phyloP scores from a whole-genome alignment of 2,113 vertebrate species.

The Corvus hawaiiensis region DNA sequence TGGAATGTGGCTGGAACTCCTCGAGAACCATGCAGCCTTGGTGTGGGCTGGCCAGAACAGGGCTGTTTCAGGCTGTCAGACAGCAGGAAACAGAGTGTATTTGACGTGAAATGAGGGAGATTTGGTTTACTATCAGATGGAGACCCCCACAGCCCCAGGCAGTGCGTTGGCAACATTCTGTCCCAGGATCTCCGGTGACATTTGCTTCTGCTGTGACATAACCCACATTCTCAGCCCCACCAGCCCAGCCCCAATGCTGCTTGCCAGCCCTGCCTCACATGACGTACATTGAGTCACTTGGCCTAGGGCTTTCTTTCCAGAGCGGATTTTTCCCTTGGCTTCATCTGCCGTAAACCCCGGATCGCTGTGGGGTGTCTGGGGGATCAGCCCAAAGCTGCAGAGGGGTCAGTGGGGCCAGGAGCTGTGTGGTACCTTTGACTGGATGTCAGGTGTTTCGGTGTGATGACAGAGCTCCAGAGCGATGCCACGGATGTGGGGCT shows the following conservation, averaged over 20 bases:
- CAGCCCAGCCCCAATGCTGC: neutral
- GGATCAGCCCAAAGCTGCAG: neutral
- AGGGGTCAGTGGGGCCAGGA: neutral
- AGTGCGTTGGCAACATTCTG: neutral
- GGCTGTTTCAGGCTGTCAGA: neutral
- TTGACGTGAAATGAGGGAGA: neutral
- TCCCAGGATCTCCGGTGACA: neutral
- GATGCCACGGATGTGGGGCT: neutral
- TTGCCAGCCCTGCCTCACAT: neutral
- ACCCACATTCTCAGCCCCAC: accelerated
- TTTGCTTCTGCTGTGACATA: neutral
- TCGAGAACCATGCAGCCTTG: accelerated
- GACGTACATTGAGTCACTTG: neutral
- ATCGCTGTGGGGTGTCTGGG: neutral
- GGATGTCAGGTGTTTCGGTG: accelerated
- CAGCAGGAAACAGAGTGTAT: accelerated
- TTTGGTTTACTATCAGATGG: neutral
- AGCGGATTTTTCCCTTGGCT: neutral
- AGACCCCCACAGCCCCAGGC: accelerated
- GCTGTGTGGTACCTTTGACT: accelerated
- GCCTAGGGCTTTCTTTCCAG: neutral
- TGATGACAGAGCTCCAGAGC: neutral
- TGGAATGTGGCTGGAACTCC: accelerated
- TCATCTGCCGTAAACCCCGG: accelerated
- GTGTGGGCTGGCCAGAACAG: neutral